A percentile compares a stretch with the other conserved stretches of the same genome.
phyloP scores from a whole-genome alignment of 2,113 vertebrate genomes.

The Alligator mississippiensis region DNA sequence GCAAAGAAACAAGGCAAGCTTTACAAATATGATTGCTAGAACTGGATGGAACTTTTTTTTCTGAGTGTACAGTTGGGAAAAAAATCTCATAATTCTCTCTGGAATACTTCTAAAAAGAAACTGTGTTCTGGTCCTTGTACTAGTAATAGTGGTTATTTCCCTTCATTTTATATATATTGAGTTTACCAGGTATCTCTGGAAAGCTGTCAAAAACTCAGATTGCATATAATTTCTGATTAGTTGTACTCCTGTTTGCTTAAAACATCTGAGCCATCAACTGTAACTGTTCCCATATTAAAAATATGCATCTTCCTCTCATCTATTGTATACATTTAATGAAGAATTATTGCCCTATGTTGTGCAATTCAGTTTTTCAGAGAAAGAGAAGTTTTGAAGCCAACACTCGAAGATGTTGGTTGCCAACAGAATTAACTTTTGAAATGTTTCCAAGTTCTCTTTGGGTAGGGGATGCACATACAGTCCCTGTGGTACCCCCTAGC shows the following conservation, averaged over 20 bases:
- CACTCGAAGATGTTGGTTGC: neutral
- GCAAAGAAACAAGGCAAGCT: neutral
- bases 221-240: neutral
- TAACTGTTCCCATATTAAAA: neutral
- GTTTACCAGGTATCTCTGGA: neutral
- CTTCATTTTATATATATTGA: neutral
- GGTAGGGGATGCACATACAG: no score
- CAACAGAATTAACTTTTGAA: neutral
- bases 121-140: neutral
- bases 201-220: neutral
- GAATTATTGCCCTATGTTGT: neutral
- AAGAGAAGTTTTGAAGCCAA: neutral
- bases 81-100: neutral
- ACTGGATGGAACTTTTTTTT: neutral
- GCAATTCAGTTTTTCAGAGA: neutral
- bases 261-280: neutral
- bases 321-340: neutral
- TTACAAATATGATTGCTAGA: neutral
- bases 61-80: neutral
- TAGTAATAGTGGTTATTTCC: neutral
- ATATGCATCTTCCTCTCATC: neutral
- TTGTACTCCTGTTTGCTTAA: neutral
- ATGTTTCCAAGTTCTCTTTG: no score
- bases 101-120: neutral
- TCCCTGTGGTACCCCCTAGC: no score